phyloP scores from a whole-genome alignment of 2,888 invertebrate species.

The Apotomis betuletana region DNA sequence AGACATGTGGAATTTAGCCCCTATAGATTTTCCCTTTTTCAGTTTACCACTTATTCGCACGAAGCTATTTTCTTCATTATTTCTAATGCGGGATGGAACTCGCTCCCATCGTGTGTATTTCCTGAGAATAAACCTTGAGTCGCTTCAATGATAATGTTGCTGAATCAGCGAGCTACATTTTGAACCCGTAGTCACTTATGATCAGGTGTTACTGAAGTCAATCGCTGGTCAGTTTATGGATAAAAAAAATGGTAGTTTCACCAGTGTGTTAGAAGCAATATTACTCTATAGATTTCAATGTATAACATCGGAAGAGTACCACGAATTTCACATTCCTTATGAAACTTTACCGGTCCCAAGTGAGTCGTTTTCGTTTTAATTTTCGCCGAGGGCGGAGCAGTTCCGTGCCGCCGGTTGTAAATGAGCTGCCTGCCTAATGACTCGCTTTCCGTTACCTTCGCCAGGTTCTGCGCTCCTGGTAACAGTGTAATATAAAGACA shows the following conservation, averaged over 20 bases:
- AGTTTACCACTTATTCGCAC: no score
- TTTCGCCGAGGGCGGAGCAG: conserved; percentile 16
- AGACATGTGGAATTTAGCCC: no score
- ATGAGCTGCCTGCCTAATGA: conserved; percentile 33
- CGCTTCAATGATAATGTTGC: no score
- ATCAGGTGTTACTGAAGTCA: no score
- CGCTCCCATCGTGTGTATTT: no score
- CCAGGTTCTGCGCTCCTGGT: conserved; percentile 24
- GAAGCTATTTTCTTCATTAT: no score
- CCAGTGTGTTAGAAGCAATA: background rate
- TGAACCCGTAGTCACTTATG: no score
- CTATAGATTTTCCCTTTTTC: no score
- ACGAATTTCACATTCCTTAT: conserved; percentile 15
- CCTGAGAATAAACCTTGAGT: no score
- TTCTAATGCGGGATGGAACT: no score
- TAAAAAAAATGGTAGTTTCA: background rate
- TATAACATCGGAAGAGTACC: background rate
- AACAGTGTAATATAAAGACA: background rate
- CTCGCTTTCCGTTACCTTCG: conserved; percentile 8
- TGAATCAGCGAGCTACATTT: no score
- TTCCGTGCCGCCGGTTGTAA: conserved; percentile 28
- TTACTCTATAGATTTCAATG: background rate
- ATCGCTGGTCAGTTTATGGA: no score
- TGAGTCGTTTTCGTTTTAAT: conserved; percentile 37
- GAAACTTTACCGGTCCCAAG: conserved; percentile 19